A percentile compares a stretch with the other conserved stretches of the same genome.
These are phyloP conservation scores for Patella pellucida DNA, from an alignment of 2,888 invertebrate species.

Conservation along the genomic window DNA sequence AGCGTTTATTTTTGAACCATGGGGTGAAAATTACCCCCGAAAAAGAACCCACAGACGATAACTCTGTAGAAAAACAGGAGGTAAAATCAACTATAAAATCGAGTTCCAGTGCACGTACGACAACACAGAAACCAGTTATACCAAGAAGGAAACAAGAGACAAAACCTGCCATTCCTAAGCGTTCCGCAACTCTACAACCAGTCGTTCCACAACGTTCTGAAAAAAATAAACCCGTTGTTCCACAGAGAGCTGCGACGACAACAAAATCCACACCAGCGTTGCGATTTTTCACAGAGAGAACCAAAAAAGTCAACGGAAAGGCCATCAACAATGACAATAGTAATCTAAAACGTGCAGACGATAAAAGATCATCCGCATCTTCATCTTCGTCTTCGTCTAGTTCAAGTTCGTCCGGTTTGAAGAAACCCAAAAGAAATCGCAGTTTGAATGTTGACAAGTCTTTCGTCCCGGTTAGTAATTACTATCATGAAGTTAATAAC, in stretches of 20 bases:
- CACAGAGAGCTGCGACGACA: background rate
- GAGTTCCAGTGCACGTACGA: background rate
- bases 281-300: background rate
- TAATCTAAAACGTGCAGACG: background rate
- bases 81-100: background rate
- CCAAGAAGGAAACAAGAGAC: background rate
- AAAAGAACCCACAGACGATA: background rate
- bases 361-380: background rate
- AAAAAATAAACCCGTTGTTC: background rate
- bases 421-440: background rate
- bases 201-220: too few species aligned
- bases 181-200: background rate
- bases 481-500: background rate
- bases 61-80: background rate
- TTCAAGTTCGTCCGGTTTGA: slow-evolving; percentile 1
- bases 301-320: background rate
- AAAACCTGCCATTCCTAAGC: background rate
- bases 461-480: background rate
- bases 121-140: background rate
- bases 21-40: background rate
- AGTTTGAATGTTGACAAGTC: slow-evolving; percentile 1
- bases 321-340: background rate
- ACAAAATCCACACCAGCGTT: background rate
- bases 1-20: background rate
- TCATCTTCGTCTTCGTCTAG: slow-evolving; percentile 16